Percentiles rank a stretch among this genome's conserved stretches.
Conservation (phyloP, 2,797 vertebrate species). For the Paramormyrops hopkinsi region DNA sequence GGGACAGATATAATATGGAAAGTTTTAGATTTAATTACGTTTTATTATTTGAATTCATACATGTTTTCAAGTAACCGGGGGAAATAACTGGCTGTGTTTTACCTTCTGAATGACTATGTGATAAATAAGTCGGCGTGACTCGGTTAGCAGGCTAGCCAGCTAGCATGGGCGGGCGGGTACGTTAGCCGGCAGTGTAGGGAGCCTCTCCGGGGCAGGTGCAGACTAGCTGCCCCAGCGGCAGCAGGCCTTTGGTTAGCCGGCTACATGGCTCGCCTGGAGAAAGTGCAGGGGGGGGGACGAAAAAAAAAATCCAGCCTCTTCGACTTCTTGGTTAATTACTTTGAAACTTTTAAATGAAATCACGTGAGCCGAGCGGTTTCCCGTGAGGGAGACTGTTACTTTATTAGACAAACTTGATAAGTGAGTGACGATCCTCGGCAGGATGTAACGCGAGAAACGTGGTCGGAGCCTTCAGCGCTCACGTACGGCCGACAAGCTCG, state of each 20-base stretch:
- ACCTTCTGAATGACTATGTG: background rate
- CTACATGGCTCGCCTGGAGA: background rate
- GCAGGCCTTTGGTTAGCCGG: background rate
- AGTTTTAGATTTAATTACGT: background rate
- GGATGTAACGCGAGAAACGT: slow-evolving; percentile 5
- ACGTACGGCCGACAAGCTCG: background rate
- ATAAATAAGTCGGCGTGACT: background rate
- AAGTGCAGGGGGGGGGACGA: background rate
- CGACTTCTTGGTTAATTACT: background rate
- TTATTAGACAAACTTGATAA: background rate
- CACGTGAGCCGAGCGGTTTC: background rate
- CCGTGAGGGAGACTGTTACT: background rate
- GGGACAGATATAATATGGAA: background rate
- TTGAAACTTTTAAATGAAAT: background rate
- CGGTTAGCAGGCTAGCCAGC: background rate
- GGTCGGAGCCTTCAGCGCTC: background rate
- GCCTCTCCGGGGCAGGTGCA: background rate
- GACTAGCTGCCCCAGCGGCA: background rate
- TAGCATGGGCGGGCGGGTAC: background rate
- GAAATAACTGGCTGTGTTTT: background rate
- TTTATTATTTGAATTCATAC: background rate
- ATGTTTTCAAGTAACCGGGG: background rate
- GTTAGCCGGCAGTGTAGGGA: background rate
- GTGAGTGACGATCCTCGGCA: background rate
- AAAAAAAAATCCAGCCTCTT: background rate